phyloP scores from a whole-genome alignment of 2,888 invertebrate species.

The Nomada ruficornis region DNA sequence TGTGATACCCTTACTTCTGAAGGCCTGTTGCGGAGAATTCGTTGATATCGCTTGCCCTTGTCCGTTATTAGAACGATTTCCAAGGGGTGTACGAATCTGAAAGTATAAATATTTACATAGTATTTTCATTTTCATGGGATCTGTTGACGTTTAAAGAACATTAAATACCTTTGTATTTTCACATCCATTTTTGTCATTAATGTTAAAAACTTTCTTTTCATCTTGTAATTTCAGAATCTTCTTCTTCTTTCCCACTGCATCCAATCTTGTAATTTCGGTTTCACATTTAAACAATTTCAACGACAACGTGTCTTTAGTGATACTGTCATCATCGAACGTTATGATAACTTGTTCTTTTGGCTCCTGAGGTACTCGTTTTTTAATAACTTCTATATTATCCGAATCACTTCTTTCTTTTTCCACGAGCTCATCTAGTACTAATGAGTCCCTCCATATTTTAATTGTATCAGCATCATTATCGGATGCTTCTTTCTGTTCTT shows the following conservation, averaged over 20 bases:
- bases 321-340: constrained; percentile 72
- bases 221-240: constrained; percentile 62
- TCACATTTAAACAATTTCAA: constrained; percentile 42
- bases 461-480: constrained; percentile 66
- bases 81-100: constrained; percentile 79
- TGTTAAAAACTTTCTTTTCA: constrained; percentile 63
- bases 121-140: not conserved
- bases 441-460: constrained; percentile 77
- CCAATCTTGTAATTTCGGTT: constrained; percentile 49
- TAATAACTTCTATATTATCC: constrained; percentile 20
- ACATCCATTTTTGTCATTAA: constrained; percentile 61
- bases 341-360: constrained; percentile 73
- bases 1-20: constrained; percentile 66
- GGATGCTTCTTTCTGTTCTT: not conserved
- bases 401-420: constrained; percentile 39
- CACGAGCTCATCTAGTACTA: constrained; percentile 49
- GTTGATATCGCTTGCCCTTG: constrained; percentile 52
- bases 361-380: constrained; percentile 12
- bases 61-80: constrained; percentile 78
- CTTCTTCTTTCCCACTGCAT: constrained; percentile 50
- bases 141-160: not conserved
- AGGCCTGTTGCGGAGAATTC: constrained; percentile 73
- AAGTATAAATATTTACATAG: constrained; percentile 41
- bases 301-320: constrained; percentile 42
- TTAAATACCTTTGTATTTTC: constrained; percentile 64